Base-by-base conservation (phyloP, 2,888 invertebrate species). In the Drosophila fulvimacula region DNA sequence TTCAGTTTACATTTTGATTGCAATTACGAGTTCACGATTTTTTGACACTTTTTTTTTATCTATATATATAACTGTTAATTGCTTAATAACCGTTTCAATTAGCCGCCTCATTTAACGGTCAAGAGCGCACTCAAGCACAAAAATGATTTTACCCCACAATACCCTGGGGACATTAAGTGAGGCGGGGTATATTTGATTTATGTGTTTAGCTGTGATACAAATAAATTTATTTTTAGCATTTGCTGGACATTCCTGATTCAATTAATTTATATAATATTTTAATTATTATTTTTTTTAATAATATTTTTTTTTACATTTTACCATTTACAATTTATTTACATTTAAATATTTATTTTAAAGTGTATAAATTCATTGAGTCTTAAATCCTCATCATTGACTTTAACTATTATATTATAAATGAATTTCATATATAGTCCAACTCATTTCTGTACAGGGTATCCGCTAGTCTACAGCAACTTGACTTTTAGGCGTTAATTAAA, bases 31-130 rank as follows among this genome's bases (percentile, higher is more conserved):
- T 66, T 57, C 2, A 53, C 24, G 48, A 41, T 13, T 44, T 57
- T 70, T 49, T 17, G n/a, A 51, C 55, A 32, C 42, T 44, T 69
- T 87, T 84, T 69, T 11, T 41, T 5, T 11, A 7, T 19, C 76
- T 56, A 71, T 5, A 46, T 27, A 46, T 51, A 81, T 56, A 72
- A 63, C 38, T 51, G 57, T 73, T 84, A 84, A 86, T 81, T 74
- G 74, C 53, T 63, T 63, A 66, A 62, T 74, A 67, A 67, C 66
- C 55, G 42, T 60, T 75, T 80, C 70, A 80, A 83, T 83, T 83
- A 86, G 67, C 30, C 64, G 68, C 69, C 66, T 68, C 83, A 85
- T 85, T 80, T 49, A 77, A 68, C 63, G 64, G 63, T 62, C 58
- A 52, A 51, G 46, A 36, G 57, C 55, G 19, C 67, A 73, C 44